Evolutionary conservation across 2,888 invertebrate genomes (phyloP), one percentile per base, ranked within the genome.

Genomic region (Omphaloscelis lunosa): DNA sequence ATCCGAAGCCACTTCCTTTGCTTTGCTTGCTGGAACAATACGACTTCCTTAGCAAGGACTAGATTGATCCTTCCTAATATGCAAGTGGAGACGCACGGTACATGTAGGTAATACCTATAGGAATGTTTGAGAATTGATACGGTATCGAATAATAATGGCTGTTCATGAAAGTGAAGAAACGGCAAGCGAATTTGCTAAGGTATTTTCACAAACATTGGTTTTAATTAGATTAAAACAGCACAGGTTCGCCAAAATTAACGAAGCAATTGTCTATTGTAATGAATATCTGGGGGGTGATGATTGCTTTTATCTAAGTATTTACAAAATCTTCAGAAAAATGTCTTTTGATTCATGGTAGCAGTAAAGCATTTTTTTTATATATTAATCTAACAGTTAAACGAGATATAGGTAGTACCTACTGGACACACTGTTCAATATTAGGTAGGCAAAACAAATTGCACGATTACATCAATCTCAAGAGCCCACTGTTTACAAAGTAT

Each of bases 401-500:
- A 39, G 17, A 41, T 45, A 53, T 23, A 27, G 9, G 1, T 20
- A 11, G 27, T 39, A 62, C 17, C n/a, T 48, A 45, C 27, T 48
- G 51, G 17, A 15, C 29, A 20, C n/a, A 20, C 23, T 27, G 45
- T 59, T 62, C 23, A 29, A 41, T 59, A 68, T 67, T 62, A 70
- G 61, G 51, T 63, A 62, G 61, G 7, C 41, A 29, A 75, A 72
- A 85, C 67, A 80, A 75, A 83, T 70, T 23, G 58, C 69, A 6
- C 12, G 8, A 59, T 75, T 85, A 75, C 72, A 65, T 85, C 85
- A 83, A 65, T 58, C 59, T 72, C 41, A 45, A 72, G 68, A 53
- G 41, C 29, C 39, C 23, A 76, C 65, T 84, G 83, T 86, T 84
- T 86, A 83, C 84, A 70, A 69, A 84, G 68, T 53, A 70, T 72